A percentile compares a stretch with the other conserved stretches of the same genome.
Conservation (phyloP, 2,113 vertebrate genomes). For the Formicarius rufipectus region DNA sequence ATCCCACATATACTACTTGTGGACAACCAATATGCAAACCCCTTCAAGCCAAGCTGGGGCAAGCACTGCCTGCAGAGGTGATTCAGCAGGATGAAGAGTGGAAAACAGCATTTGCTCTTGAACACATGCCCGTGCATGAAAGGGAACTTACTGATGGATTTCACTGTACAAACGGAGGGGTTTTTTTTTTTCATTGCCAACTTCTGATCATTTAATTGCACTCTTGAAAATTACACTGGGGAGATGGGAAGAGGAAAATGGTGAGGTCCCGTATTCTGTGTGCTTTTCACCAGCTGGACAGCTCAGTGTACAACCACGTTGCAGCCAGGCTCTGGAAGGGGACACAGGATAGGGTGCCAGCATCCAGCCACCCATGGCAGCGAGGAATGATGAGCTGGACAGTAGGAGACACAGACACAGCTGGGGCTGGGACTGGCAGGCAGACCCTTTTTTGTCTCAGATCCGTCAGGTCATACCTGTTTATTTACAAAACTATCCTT, state of each 20-base stretch:
- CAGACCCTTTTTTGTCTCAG: not conserved
- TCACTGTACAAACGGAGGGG: not conserved
- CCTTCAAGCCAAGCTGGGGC: not conserved
- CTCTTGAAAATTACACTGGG: not conserved
- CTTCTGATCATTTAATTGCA: not conserved
- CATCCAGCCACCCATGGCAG: not conserved
- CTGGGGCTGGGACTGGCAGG: not conserved
- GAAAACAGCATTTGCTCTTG: not conserved
- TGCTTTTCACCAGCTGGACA: not conserved
- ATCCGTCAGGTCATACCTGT: not conserved
- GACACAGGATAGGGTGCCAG: not conserved
- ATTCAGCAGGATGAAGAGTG: not conserved
- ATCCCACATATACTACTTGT: not conserved
- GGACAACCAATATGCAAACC: not conserved
- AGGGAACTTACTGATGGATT: not conserved
- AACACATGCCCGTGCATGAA: not conserved
- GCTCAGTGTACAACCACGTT: not conserved
- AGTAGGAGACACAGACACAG: not conserved
- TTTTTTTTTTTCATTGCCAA: not conserved
- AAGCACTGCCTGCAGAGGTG: not conserved
- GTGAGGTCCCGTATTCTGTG: not conserved
- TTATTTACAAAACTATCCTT: not conserved
- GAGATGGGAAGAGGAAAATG: not conserved
- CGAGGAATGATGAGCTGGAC: not conserved
- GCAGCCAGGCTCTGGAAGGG: not conserved